These are phyloP conservation scores for Eremobia ochroleuca DNA, from an alignment of 2,888 invertebrate genomes.

Conservation along the genomic window DNA sequence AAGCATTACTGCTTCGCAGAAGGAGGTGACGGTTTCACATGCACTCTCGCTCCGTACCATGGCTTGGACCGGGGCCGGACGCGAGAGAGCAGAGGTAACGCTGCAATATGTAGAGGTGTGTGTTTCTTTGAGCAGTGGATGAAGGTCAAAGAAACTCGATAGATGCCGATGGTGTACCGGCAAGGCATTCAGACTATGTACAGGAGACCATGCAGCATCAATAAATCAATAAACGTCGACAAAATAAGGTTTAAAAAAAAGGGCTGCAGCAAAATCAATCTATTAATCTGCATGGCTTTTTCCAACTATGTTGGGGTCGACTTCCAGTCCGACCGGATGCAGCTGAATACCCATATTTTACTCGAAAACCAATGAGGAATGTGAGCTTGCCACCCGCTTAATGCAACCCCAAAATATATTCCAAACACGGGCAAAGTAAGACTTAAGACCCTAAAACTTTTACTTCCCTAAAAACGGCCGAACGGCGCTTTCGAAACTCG, in stretches of 20 bases:
- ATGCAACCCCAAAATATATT: slow-evolving; percentile 61
- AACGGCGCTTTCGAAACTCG: slow-evolving; percentile 57
- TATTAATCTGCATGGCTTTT: background rate
- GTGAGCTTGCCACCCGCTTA: slow-evolving; percentile 5
- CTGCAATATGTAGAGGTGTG: background rate
- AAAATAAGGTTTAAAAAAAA: background rate
- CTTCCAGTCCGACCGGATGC: background rate
- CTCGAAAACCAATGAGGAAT: background rate
- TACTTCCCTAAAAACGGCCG: slow-evolving; percentile 58
- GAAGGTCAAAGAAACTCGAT: background rate
- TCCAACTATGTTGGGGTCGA: background rate
- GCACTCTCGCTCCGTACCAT: too few relatives aligned
- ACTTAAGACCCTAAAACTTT: slow-evolving; percentile 61
- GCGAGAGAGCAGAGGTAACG: too few relatives aligned
- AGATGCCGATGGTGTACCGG: too few relatives aligned
- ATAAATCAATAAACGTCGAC: background rate
- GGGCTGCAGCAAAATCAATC: background rate
- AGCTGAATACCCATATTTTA: background rate
- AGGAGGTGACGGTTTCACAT: too few relatives aligned
- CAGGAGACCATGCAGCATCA: background rate
- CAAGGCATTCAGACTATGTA: background rate
- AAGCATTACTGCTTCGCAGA: too few relatives aligned
- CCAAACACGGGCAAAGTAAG: slow-evolving; percentile 62
- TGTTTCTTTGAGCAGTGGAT: slow-evolving; percentile 4
- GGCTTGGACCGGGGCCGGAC: too few relatives aligned